Evolutionary conservation across 53 echinoderm and acorn worm genomes (phyloP).

Genomic region (Astropecten irregularis): DNA sequence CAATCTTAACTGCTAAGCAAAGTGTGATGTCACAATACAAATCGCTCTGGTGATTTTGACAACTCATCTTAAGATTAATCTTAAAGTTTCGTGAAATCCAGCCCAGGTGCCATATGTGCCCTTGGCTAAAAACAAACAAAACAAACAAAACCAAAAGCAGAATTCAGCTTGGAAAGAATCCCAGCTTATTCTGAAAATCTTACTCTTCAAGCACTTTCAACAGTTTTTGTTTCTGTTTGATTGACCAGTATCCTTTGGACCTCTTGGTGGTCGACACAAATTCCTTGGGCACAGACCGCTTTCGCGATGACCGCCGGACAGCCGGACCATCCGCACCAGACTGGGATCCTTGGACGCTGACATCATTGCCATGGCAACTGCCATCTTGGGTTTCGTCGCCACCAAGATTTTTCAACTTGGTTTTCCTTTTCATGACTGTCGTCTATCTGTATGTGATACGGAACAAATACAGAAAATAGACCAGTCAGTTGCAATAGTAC

Average conservation of each 20-base stretch:
- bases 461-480: background rate
- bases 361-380: slow-evolving; percentile 3
- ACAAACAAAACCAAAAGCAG: too few species aligned
- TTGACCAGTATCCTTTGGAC: background rate
- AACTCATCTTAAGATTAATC: too few species aligned
- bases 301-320: slow-evolving; percentile 18
- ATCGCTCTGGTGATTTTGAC: too few species aligned
- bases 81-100: too few species aligned
- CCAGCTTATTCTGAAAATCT: too few species aligned
- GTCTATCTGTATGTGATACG: background rate
- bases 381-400: background rate
- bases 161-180: too few species aligned
- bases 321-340: background rate
- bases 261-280: background rate
- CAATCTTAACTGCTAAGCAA: too few species aligned
- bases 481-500: too few species aligned
- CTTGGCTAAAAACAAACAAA: too few species aligned
- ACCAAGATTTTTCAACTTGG: background rate
- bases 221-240: slow-evolving; percentile 21
- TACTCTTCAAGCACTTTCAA: slow-evolving; percentile 21
- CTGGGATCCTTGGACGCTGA: background rate
- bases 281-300: background rate
- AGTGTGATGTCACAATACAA: too few species aligned
- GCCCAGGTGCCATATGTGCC: too few species aligned
- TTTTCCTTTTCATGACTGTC: slow-evolving; percentile 4